These are phyloP conservation scores for Drosophila multiciliata DNA, from an alignment of 2,888 invertebrate species.

Conservation along the genomic window DNA sequence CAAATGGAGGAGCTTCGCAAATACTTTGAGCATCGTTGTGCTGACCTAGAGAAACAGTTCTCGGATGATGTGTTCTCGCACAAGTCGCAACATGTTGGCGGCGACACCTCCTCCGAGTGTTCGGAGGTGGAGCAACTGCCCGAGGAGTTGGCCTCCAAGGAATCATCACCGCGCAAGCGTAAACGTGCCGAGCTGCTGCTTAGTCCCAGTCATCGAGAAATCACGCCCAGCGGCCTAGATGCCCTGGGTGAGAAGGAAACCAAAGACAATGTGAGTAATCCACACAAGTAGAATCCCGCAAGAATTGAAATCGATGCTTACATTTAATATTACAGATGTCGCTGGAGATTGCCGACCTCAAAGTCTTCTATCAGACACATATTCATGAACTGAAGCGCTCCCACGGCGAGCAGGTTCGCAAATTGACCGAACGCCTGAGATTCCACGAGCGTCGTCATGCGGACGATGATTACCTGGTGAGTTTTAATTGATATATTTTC, in stretches of 20 bases:
- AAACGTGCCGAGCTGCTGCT: slow-evolving; percentile 82
- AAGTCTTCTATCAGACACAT: slow-evolving; percentile 83
- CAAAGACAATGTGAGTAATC: slow-evolving; percentile 55
- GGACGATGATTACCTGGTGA: slow-evolving; percentile 84
- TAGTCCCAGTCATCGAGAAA: slow-evolving; percentile 84
- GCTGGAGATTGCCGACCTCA: slow-evolving; percentile 79
- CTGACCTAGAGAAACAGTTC: slow-evolving; percentile 91
- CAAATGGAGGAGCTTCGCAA: slow-evolving; percentile 92
- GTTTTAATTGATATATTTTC: slow-evolving; percentile 3
- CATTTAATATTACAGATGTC: slow-evolving; percentile 59
- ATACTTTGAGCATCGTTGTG: slow-evolving; percentile 92
- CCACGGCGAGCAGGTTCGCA: slow-evolving; percentile 79
- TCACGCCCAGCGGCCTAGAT: slow-evolving; percentile 82
- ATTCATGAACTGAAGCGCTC: slow-evolving; percentile 81
- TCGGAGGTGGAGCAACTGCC: slow-evolving; percentile 84
- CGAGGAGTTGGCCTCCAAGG: slow-evolving; percentile 73
- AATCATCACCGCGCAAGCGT: slow-evolving; percentile 81
- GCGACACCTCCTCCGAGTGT: slow-evolving; percentile 83
- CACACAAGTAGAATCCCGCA: neutral
- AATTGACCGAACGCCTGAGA: slow-evolving; percentile 80
- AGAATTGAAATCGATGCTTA: too few relatives aligned
- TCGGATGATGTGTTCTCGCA: slow-evolving; percentile 90
- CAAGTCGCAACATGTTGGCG: slow-evolving; percentile 87
- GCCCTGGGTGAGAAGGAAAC: slow-evolving; percentile 50
- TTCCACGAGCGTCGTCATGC: slow-evolving; percentile 83